phyloP scores from a whole-genome alignment of 2,113 vertebrate genomes.

The Grantiella picta region DNA sequence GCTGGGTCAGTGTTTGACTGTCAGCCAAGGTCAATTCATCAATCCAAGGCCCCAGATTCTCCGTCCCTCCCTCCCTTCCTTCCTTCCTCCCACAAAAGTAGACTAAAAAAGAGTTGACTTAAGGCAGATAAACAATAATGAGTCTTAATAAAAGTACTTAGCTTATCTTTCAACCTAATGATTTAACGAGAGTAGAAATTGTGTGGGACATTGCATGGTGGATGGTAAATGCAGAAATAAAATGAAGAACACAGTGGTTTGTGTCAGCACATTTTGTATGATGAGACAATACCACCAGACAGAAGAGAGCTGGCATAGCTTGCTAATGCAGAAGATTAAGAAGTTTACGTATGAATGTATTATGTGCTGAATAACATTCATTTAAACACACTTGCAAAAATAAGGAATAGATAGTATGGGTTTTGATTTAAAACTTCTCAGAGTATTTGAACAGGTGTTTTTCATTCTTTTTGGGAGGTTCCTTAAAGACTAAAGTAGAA shows the following conservation, averaged over 20 bases:
- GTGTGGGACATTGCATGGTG: not conserved
- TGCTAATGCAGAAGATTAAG: not conserved
- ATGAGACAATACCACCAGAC: not conserved
- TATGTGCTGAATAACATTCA: slow-evolving; percentile 4
- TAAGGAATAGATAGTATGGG: not conserved
- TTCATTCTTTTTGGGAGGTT: not conserved
- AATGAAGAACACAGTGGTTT: not conserved
- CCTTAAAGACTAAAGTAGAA: slow-evolving; percentile 24
- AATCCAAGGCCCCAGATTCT: not conserved
- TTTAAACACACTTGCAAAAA: slow-evolving; percentile 31
- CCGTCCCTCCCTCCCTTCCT: not conserved
- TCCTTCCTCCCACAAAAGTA: not conserved
- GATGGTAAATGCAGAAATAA: slow-evolving; percentile 10
- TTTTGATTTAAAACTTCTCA: slow-evolving; percentile 44
- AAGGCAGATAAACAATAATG: not conserved
- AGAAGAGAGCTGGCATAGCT: not conserved
- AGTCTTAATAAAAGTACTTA: slow-evolving; percentile 6
- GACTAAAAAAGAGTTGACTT: not conserved
- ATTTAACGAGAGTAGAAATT: slow-evolving; percentile 13
- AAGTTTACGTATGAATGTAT: not conserved
- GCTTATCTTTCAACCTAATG: not conserved
- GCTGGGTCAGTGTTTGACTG: not conserved
- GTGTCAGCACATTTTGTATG: slow-evolving; percentile 13
- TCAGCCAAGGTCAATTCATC: not conserved
- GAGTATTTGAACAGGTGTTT: slow-evolving; percentile 34